Conservation (phyloP, 23 tunicate genomes). For the Styela clava region DNA sequence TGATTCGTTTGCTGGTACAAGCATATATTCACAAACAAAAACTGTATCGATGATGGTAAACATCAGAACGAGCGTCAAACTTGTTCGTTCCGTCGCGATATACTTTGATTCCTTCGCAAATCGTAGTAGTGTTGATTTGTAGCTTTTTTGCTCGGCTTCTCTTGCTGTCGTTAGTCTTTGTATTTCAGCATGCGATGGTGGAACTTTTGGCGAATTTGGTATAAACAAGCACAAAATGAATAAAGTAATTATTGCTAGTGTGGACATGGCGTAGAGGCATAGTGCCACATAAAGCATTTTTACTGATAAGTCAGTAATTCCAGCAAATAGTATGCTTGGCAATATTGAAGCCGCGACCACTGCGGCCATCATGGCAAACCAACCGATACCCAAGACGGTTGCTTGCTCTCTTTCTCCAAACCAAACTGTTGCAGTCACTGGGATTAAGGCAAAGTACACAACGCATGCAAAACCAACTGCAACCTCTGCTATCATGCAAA, state of each 20-base stretch:
- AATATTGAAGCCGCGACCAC: not conserved
- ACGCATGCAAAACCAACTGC: not conserved
- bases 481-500: not conserved
- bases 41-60: not conserved
- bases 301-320: not conserved
- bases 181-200: too few species aligned
- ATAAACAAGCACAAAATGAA: not conserved
- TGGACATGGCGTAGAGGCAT: not conserved
- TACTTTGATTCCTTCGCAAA: not conserved
- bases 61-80: not conserved
- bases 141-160: not conserved
- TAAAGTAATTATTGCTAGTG: not conserved
- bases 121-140: too few species aligned
- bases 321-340: not conserved
- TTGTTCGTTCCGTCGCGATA: not conserved
- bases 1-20: not conserved
- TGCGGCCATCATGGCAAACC: not conserved
- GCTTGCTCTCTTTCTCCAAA: slow-evolving; percentile 13
- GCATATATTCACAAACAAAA: not conserved
- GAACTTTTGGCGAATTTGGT: not conserved
- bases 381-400: not conserved
- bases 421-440: slow-evolving; percentile 5
- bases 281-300: not conserved
- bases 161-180: not conserved
- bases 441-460: not conserved